Base-by-base conservation (phyloP, 2,797 vertebrate species). In the Columba guinea region DNA sequence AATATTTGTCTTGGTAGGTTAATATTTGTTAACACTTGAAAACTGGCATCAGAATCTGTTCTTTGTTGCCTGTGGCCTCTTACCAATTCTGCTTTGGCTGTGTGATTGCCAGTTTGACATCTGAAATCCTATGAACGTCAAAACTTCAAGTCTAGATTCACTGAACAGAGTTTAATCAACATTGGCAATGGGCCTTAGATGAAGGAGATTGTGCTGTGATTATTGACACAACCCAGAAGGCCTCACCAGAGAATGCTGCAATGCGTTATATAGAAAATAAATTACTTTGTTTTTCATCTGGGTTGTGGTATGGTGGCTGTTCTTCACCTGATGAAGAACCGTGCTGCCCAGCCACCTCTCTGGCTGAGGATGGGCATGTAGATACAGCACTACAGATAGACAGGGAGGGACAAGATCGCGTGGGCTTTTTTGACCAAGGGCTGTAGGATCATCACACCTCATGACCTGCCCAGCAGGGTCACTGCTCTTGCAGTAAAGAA, bases 1-100 rank as follows among this genome's bases (percentile, higher is more conserved):
- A 89, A 48, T 97, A 75, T 94, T 95, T 95, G 93, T 87, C 53
- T 96, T 88, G 65, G 56, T 89, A 84, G 63, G 73, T 77, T 77
- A 80, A 67, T 96, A 64, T 94, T 96, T 96, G 85, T 94, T 26
- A 48, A 71, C 63, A 87, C 63, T 84, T 93, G 44, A 56, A 95
- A 90, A 77, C 62, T 59, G 26, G 58, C 75, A 90, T 96, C 59
- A 88, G 86, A 96, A 94, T 96, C 81, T 94, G 74, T 90, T 90
- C 75, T 69, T 26, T 68, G 69, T 74, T 85, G 87, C 74, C 84
- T 59, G 52, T 96, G 97, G 88, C 78, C 52, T 69, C 46, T 48
- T 49, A 65, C 81, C 67, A 92, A 48, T 55, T 87, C 62, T 89
- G 20, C 34, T 95, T 96, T 67, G 90, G 91, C 85, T 75, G 37